These are phyloP conservation scores for Ophion ellenae DNA, from an alignment of 2,888 invertebrate species.

Conservation along the genomic window DNA sequence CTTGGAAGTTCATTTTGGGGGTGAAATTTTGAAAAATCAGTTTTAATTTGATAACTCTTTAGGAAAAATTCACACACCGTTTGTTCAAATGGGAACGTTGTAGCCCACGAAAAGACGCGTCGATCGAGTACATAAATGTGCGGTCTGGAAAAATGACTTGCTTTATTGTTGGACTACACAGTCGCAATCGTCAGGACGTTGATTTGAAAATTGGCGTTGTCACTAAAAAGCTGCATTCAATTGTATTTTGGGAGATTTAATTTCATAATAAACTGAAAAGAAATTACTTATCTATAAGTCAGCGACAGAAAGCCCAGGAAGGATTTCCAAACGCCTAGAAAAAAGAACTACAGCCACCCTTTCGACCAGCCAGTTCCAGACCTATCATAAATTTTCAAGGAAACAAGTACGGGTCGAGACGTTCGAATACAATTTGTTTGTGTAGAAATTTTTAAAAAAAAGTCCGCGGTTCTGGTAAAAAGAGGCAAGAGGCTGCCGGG, in stretches of 20 bases:
- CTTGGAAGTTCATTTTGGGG: too few species aligned
- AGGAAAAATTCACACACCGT: too few species aligned
- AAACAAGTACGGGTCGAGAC: conserved; percentile 46
- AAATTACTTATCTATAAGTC: conserved; percentile 7
- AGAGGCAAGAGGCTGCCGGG: conserved; percentile 25
- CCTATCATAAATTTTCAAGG: conserved; percentile 52
- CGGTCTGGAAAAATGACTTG: too few species aligned
- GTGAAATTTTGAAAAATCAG: too few species aligned
- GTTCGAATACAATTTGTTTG: conserved; percentile 26
- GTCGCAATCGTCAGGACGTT: too few species aligned
- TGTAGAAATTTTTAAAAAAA: conserved; percentile 35
- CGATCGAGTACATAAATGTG: too few species aligned
- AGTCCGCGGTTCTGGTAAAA: neutral
- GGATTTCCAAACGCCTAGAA: conserved; percentile 25
- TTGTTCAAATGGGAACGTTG: too few species aligned
- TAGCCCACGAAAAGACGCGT: too few species aligned
- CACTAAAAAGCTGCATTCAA: too few species aligned
- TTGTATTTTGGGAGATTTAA: neutral
- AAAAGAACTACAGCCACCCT: conserved; percentile 9
- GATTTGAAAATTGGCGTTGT: too few species aligned
- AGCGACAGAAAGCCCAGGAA: conserved; percentile 29
- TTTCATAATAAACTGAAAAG: conserved; percentile 48
- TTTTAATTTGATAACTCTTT: too few species aligned
- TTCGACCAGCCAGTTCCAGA: conserved; percentile 32
- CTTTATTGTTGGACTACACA: too few species aligned